Evolutionary conservation across 2,113 vertebrate species (phyloP), one percentile per base, ranked within the genome.

Genomic region (Leiothrix lutea): DNA sequence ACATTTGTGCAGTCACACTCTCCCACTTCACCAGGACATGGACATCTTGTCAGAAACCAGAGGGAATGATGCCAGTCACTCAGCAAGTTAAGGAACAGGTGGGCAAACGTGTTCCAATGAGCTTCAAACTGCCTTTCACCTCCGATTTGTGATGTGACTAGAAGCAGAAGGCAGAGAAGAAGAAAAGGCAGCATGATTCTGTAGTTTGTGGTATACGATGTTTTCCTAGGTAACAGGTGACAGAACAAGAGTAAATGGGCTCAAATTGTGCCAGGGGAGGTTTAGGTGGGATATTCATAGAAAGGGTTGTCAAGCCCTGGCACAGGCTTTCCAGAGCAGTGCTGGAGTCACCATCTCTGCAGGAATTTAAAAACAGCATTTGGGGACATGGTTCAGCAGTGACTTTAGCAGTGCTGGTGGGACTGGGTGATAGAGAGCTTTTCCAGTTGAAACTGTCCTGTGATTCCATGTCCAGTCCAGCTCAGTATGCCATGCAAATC

Each of bases 61-160:
- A 67, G 25, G 85, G 51, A 60, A 65, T 0, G 2, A 44, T 58
- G 50, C 11, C 35, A 50, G 36, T 8, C 24, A 56, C n/a, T 24
- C 21, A 85, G 33, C 17, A 48, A 72, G 48, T 9, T 40, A 42
- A 94, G 19, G 9, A 48, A 5, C 25, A 74, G 31, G 28, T 2
- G 4, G 13, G 17, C 19, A 81, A 33, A 66, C 0, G 0, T 38
- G 7, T 25, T 73, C n/a, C 31, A 22, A 23, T 29, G 70, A 90
- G 31, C 54, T 70, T 29, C 81, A 38, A 65, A 36, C 26, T 65
- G 45, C 66, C 40, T 71, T 80, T 33, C 48, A 71, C 44, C 54
- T 81, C 56, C 50, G 26, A 45, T n/a, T 73, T 38, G 20, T 45
- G 33, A n/a, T 29, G 24, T 40, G 64, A 53, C 6, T 3, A 6